Conservation (phyloP, 1,140 invertebrate species). For the Drosophila oshimai region DNA sequence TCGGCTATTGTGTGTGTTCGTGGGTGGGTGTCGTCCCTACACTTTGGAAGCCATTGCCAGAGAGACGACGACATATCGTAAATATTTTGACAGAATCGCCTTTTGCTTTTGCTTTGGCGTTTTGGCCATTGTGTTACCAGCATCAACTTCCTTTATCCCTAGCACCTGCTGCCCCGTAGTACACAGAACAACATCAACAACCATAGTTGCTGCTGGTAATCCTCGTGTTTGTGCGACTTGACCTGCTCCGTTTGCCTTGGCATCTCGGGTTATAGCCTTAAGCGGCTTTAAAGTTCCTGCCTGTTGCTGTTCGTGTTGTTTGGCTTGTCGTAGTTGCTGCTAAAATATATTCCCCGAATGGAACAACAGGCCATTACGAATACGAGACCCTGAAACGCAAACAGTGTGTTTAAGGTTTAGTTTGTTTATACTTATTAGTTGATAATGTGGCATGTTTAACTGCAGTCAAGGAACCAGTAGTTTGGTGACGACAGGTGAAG, state of each 20-base stretch:
- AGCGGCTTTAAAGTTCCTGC: constrained; percentile 77
- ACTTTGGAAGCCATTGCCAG: constrained; percentile 61
- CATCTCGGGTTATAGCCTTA: constrained; percentile 73
- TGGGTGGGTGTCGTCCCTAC: constrained; percentile 47
- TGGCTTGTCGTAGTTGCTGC: constrained; percentile 37
- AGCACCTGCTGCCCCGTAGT: constrained; percentile 44
- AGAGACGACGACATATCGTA: constrained; percentile 66
- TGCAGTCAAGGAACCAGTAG: neutral
- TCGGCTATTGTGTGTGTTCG: constrained; percentile 21
- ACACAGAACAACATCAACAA: constrained; percentile 11
- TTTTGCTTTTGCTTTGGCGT: constrained; percentile 72
- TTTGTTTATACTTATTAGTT: constrained; percentile 77
- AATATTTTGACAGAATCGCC: constrained; percentile 80
- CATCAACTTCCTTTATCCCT: constrained; percentile 35
- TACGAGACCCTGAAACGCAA: constrained; percentile 24
- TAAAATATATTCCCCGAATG: constrained; percentile 35
- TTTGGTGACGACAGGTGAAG: constrained; percentile 1
- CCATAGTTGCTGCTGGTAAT: constrained; percentile 47
- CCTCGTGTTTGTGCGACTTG: constrained; percentile 76
- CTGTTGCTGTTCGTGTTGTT: constrained; percentile 53
- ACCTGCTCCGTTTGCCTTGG: constrained; percentile 73
- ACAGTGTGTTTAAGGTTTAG: constrained; percentile 65
- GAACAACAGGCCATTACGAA: constrained; percentile 9
- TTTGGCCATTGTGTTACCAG: constrained; percentile 68
- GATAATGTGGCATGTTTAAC: constrained; percentile 53